A percentile compares a stretch with the other conserved stretches of the same genome.
Evolutionary conservation across 2,888 invertebrate genomes (phyloP).

Genomic region (Eugnorisma glareosa): DNA sequence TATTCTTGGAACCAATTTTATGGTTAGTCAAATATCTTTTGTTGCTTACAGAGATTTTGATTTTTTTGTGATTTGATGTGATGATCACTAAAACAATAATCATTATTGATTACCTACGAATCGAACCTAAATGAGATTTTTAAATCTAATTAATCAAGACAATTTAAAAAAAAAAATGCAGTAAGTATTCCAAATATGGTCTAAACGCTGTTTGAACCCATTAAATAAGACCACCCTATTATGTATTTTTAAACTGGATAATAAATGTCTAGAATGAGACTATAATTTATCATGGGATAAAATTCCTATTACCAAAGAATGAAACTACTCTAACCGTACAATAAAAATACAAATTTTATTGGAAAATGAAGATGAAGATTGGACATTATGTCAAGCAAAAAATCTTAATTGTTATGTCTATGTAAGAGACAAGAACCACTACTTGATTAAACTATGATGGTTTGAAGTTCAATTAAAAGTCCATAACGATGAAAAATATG

Average conservation of each 20-base stretch:
- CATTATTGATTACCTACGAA: not conserved
- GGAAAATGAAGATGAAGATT: slow-evolving; percentile 8
- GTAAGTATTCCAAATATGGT: slow-evolving; percentile 14
- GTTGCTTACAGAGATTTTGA: not conserved
- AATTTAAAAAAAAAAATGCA: no score
- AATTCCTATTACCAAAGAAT: no score
- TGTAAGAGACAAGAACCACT: not conserved
- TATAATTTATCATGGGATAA: no score
- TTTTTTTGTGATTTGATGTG: not conserved
- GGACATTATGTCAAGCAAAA: not conserved
- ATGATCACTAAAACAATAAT: not conserved
- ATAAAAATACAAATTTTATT: not conserved
- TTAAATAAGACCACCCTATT: not conserved
- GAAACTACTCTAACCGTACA: not conserved
- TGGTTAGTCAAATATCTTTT: not conserved
- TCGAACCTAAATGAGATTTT: not conserved
- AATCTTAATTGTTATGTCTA: no score
- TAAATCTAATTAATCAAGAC: slow-evolving; percentile 2
- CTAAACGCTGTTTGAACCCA: not conserved
- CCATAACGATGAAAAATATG: not conserved
- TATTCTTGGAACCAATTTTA: not conserved
- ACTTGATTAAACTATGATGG: not conserved
- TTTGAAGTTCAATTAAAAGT: not conserved
- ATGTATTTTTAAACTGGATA: not conserved
- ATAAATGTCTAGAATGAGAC: not conserved